phyloP scores from a whole-genome alignment of 2,888 invertebrate species.

The Lamellibrachia columna region DNA sequence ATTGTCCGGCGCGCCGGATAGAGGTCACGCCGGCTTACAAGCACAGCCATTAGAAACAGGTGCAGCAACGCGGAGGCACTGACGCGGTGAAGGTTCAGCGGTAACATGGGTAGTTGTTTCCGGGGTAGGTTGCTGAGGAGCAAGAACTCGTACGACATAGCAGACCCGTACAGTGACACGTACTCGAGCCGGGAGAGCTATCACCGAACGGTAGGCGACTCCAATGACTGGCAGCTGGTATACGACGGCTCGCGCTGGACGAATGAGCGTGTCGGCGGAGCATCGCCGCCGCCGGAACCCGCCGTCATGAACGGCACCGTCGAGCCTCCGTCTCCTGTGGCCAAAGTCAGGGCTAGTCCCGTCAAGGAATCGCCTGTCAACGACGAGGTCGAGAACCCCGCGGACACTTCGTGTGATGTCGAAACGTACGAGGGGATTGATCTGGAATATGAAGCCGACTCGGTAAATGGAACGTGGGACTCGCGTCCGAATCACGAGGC shows the following conservation, averaged over 20 bases:
- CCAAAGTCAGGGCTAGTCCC: not conserved
- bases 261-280: not conserved
- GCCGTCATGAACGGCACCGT: not conserved
- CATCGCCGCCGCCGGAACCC: not conserved
- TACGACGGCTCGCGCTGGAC: not conserved
- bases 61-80: not conserved
- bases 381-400: not conserved
- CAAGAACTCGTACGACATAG: not conserved
- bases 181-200: not conserved
- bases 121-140: not conserved
- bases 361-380: not conserved
- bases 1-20: not conserved
- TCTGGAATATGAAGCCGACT: slow-evolving; percentile 10
- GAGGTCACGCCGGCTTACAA: not conserved
- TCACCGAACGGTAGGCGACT: not conserved
- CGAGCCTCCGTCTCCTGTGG: not conserved
- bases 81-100: not conserved
- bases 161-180: not conserved
- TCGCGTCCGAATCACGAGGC: not conserved
- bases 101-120: not conserved
- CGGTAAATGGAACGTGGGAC: not conserved
- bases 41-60: not conserved
- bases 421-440: not conserved
- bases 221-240: not conserved
- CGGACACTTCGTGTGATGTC: slow-evolving; percentile 7